Conservation (phyloP, 2,888 invertebrate genomes). For the Calliphora vomitoria region DNA sequence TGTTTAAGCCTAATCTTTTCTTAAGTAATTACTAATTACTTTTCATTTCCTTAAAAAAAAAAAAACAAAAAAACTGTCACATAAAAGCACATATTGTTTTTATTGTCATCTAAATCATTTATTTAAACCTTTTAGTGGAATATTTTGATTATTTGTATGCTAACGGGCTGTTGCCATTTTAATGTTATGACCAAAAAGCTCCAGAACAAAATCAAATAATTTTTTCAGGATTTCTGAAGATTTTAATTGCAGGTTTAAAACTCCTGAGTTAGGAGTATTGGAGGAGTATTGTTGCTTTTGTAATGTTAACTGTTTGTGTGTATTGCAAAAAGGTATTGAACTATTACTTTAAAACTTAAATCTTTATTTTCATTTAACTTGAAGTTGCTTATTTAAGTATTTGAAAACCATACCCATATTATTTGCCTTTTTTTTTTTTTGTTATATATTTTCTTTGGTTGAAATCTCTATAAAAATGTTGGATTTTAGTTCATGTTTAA, state of each 20-base stretch:
- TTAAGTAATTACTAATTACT: slow-evolving; percentile 17
- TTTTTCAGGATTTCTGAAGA: too few species aligned
- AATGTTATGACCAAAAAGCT: not conserved
- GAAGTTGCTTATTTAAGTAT: not conserved
- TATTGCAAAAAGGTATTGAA: too few species aligned
- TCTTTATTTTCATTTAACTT: not conserved
- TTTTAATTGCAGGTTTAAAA: too few species aligned
- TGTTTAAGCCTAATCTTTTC: slow-evolving; percentile 23
- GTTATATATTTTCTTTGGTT: not conserved
- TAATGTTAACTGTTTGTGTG: too few species aligned
- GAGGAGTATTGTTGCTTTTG: too few species aligned
- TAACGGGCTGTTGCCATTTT: not conserved
- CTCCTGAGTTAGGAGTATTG: too few species aligned
- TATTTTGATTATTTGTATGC: slow-evolving; percentile 9
- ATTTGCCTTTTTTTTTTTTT: not conserved
- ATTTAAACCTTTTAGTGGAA: slow-evolving; percentile 1
- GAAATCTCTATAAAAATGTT: not conserved
- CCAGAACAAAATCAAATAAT: not conserved
- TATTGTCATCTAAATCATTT: slow-evolving; percentile 6
- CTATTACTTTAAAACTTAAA: not conserved
- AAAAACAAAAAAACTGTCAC: too few species aligned
- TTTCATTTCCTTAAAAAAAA: slow-evolving; percentile 5
- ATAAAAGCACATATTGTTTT: slow-evolving; percentile 35
- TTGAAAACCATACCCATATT: not conserved
- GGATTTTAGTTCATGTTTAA: slow-evolving; percentile 20